phyloP scores from a whole-genome alignment of 2,888 invertebrate genomes.

The Netelia virgata region DNA sequence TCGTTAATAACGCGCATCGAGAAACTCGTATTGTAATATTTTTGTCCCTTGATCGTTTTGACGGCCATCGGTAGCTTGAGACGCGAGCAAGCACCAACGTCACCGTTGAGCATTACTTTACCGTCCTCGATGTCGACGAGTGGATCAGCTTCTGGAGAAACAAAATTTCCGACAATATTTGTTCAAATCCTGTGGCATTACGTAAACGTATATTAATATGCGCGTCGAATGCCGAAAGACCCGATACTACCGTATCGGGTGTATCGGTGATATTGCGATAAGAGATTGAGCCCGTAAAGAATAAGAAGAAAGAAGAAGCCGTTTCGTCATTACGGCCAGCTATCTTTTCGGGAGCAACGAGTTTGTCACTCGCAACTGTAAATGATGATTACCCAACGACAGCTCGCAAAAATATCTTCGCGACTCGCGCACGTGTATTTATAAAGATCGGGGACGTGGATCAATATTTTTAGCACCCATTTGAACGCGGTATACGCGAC shows the following conservation, averaged over 20 bases:
- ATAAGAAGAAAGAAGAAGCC: too few species aligned
- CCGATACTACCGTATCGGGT: too few species aligned
- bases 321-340: too few species aligned
- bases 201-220: too few species aligned
- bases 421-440: constrained; percentile 77
- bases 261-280: too few species aligned
- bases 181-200: too few species aligned
- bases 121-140: constrained; percentile 54
- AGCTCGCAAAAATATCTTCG: constrained; percentile 75
- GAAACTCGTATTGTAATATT: constrained; percentile 90
- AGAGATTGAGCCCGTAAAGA: too few species aligned
- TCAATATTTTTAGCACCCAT: constrained; percentile 71
- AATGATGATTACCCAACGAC: constrained; percentile 75
- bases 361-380: constrained; percentile 32
- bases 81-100: constrained; percentile 72
- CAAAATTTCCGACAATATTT: background rate
- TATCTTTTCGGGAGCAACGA: background rate
- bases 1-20: constrained; percentile 91
- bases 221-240: too few species aligned
- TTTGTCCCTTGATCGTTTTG: constrained; percentile 86
- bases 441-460: constrained; percentile 78
- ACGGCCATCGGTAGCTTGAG: constrained; percentile 87
- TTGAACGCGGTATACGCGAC: constrained; percentile 54
- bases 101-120: constrained; percentile 30
- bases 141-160: constrained; percentile 69